A percentile compares a stretch with the other conserved stretches of the same genome.
phyloP scores from a whole-genome alignment of 2,797 vertebrate species.

The Agapornis canus region DNA sequence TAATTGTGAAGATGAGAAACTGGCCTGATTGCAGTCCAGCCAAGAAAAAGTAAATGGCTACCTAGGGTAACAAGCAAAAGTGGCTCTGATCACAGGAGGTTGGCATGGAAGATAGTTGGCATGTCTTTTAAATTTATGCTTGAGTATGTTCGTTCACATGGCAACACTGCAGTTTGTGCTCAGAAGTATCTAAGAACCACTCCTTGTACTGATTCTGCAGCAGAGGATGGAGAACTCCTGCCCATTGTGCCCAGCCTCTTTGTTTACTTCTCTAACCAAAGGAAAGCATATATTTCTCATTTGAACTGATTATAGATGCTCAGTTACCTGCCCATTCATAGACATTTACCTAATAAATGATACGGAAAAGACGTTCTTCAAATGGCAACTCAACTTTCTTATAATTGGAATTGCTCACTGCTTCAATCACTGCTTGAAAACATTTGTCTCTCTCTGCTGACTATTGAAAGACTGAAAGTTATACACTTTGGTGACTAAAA shows the following conservation, averaged over 20 bases:
- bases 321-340: not conserved
- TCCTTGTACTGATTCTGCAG: not conserved
- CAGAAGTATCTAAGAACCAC: not conserved
- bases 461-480: not conserved
- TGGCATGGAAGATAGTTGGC: not conserved
- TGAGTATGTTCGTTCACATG: not conserved
- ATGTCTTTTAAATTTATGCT: not conserved
- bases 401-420: not conserved
- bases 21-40: not conserved
- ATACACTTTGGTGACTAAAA: not conserved
- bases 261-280: not conserved
- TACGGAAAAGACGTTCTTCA: not conserved
- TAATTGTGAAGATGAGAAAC: not conserved
- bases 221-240: not conserved
- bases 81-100: not conserved
- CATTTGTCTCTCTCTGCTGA: not conserved
- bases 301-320: not conserved
- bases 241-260: fast-evolving
- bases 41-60: not conserved
- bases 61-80: not conserved
- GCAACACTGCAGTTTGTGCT: not conserved
- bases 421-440: not conserved
- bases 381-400: not conserved
- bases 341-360: not conserved
- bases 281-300: not conserved